Base-by-base conservation (phyloP, 2,888 invertebrate genomes). In the Folsomia manolachei region DNA sequence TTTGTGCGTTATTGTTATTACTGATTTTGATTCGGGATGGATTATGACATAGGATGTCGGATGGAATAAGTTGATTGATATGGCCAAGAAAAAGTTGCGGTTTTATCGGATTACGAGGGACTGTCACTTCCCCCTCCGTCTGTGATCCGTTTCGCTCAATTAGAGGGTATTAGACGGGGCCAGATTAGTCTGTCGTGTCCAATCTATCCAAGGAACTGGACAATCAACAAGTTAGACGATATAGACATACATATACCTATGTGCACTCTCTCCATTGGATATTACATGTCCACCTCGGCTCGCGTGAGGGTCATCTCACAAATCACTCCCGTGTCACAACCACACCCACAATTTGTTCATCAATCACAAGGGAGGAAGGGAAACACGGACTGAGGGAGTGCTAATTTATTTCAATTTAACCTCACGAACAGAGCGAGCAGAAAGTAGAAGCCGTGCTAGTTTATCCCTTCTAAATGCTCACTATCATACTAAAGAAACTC, bases 101-200 rank as follows among this genome's bases (percentile, higher is more conserved):
- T 63, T 63, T 63, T 63, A 39, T 66, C 24, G 65, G 65, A 66
- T 66, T 66, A 66, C 19, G 18, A 24, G 65, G 65, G 65, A 66
- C 27, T 66, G 65, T 66, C 65, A 66, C 65, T 51, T 52, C 39
- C 39, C 52, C 52, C 65, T 66, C 39, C 23, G 2, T 4, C 39
- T 66, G 19, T 66, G 27, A 66, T 66, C 65, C 65, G 65, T 66
- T 66, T 66, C 23, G 52, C 27, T 66, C 65, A 66, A 66, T 66
- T 66, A 66, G 52, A 26, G 27, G n/a, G 18, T 27, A 63, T 27
- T 27, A 27, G 27, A 27, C 52, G 27, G 52, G 9, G 19, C 27
- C 23, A 66, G 51, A 52, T 52, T 39, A 66, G 27, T 21, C 39
- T 66, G 65, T 64, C 64, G 25, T 64, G 64, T 66, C 65, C 18